These are phyloP conservation scores for Acrobasis repandana DNA, from an alignment of 2,888 invertebrate species.

Conservation along the genomic window DNA sequence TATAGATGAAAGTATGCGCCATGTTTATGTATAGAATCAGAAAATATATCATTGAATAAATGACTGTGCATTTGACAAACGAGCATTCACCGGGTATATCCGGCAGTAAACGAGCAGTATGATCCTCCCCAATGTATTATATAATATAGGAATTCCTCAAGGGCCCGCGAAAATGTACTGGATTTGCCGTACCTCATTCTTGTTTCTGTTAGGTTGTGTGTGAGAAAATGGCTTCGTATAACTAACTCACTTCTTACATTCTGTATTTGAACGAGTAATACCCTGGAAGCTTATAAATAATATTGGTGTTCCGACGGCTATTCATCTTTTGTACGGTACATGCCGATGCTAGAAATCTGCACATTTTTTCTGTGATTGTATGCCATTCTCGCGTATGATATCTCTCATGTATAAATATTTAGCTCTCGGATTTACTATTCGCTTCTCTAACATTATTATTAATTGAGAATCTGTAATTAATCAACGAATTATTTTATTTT, in stretches of 20 bases:
- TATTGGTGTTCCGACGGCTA: constrained; percentile 2
- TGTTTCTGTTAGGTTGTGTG: constrained; percentile 46
- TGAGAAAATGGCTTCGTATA: constrained; percentile 33
- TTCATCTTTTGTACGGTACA: background rate
- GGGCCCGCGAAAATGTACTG: constrained; percentile 68
- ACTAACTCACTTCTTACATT: constrained; percentile 29
- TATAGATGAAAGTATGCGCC: background rate
- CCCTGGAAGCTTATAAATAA: constrained; percentile 22
- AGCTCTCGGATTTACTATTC: background rate
- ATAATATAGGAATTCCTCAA: constrained; percentile 71
- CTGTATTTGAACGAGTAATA: constrained; percentile 25
- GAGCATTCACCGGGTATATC: constrained; percentile 78
- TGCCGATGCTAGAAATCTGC: background rate
- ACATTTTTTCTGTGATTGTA: background rate
- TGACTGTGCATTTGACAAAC: constrained; percentile 81
- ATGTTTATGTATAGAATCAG: constrained; percentile 32
- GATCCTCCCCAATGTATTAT: constrained; percentile 78
- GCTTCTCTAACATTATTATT: no score
- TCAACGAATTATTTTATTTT: no score
- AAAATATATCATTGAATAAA: constrained; percentile 74
- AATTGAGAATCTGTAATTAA: no score
- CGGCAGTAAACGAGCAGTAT: constrained; percentile 75
- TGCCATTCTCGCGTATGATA: background rate
- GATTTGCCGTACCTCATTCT: constrained; percentile 62
- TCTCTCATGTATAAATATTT: background rate